Base-by-base conservation (phyloP, 64 coral and sea anemone species). In the Cladopsammia gracilis region DNA sequence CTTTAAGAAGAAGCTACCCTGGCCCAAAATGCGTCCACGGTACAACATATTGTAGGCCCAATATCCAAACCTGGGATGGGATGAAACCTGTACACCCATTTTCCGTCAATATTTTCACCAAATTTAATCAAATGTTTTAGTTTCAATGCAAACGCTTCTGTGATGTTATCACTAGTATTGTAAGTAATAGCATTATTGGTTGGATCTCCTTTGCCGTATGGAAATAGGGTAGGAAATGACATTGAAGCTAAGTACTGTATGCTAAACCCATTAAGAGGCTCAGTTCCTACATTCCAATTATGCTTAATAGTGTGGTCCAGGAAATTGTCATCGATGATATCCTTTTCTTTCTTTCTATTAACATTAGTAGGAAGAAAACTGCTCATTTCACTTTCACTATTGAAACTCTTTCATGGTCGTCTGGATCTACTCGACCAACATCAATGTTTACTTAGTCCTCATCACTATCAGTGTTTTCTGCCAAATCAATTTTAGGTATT, bases 331-430 rank as follows among this genome's bases (percentile, higher is more conserved):
- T 70, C 43, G 45, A 90, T 90, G 49, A 56, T 53, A 70, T 90
- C 47, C 10, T 51, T 23, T 90, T 90, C 89, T 56, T 81, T n/a
- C 45, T 90, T n/a, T 16, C 71, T 45, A 24, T 49, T 90, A 82
- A 68, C 51, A 26, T 81, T 90, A 47, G 70, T 77, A 64, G 89
- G 89, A 83, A 84, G 89, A 62, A 91, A 91, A 73, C 78, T 91
- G 42, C 48, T 73, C 58, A 70, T 73, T 61, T 91, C 69, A 46
- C 46, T 78, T 52, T 78, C 3, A 78, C 49, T 46, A 61, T 71
- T 65, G 14, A 24, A 10, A 45, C 50, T 77, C 68, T 64, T 45
- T 91, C 77, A 70, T 81, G 13, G 53, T 91, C 68, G 4, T 61
- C 20, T 56, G 16, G 10, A 69, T 73, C 44, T 34, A 34, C 70